A percentile compares a stretch with the other conserved stretches of the same genome.
Conservation (phyloP, 2,888 invertebrate species). For the Chrysodeixis includens region DNA sequence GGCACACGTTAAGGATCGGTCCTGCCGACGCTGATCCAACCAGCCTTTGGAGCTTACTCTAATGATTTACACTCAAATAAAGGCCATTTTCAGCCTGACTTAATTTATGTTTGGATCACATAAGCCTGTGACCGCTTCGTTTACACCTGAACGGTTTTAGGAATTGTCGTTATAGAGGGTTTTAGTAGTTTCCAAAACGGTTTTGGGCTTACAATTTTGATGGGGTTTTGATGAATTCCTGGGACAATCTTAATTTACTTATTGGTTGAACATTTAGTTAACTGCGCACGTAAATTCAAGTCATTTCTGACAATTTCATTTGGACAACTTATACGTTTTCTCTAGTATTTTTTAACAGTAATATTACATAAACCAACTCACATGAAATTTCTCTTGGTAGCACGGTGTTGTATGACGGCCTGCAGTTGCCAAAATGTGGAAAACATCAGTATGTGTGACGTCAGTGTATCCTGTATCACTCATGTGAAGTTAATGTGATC, state of each 20-base stretch:
- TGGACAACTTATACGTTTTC: not conserved
- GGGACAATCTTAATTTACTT: too few relatives aligned
- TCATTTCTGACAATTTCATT: not conserved
- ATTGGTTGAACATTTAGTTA: too few relatives aligned
- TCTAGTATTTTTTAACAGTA: too few relatives aligned
- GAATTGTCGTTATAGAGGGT: conserved; percentile 15
- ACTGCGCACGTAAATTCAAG: too few relatives aligned
- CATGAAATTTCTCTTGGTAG: too few relatives aligned
- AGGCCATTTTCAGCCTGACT: conserved; percentile 35
- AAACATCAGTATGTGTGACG: not conserved
- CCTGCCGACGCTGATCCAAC: conserved; percentile 25
- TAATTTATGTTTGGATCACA: conserved; percentile 44
- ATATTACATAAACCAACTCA: too few relatives aligned
- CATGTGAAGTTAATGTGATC: not conserved
- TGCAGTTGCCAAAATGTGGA: not conserved
- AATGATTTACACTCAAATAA: conserved; percentile 47
- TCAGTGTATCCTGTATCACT: not conserved
- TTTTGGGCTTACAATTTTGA: conserved; percentile 12
- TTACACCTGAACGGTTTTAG: conserved; percentile 48
- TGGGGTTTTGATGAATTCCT: not conserved
- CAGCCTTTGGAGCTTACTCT: conserved; percentile 41
- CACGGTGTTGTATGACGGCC: not conserved
- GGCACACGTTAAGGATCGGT: conserved; percentile 15
- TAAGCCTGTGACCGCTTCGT: conserved; percentile 39
- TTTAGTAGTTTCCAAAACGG: conserved; percentile 32